These are phyloP conservation scores for Lysandra bellargus DNA, from an alignment of 2,888 invertebrate species.

Conservation along the genomic window DNA sequence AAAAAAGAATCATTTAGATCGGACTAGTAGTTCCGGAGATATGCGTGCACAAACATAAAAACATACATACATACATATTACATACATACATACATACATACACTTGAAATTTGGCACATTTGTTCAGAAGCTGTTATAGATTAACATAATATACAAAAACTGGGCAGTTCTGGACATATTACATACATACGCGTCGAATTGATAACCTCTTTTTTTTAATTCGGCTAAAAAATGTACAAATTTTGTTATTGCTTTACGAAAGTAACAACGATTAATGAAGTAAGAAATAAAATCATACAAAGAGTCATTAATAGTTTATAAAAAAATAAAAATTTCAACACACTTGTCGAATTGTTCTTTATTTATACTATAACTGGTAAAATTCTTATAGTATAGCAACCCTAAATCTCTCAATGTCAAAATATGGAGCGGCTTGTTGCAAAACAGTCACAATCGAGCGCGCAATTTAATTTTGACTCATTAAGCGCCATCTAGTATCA, in stretches of 20 bases:
- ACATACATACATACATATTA: no score
- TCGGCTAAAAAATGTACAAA: background rate
- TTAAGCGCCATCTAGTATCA: conserved; percentile 57
- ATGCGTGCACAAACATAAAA: no score
- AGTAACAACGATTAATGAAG: background rate
- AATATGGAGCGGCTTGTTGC: conserved; percentile 47
- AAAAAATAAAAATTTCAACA: background rate
- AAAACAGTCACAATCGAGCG: conserved; percentile 57
- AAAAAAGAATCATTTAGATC: no score
- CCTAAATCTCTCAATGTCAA: conserved; percentile 52
- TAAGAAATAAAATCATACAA: background rate
- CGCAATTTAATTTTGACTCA: conserved; percentile 50
- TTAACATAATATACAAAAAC: no score
- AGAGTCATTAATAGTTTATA: background rate
- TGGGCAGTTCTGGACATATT: no score
- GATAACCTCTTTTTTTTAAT: no score
- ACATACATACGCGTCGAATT: no score
- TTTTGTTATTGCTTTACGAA: background rate
- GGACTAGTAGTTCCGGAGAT: no score
- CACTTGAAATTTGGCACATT: no score
- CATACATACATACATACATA: no score
- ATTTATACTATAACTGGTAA: conserved; percentile 42
- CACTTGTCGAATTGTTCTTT: background rate
- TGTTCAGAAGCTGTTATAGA: no score
- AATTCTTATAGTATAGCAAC: conserved; percentile 46